phyloP scores from a whole-genome alignment of 1,140 invertebrate species.

The Nebria ingens region DNA sequence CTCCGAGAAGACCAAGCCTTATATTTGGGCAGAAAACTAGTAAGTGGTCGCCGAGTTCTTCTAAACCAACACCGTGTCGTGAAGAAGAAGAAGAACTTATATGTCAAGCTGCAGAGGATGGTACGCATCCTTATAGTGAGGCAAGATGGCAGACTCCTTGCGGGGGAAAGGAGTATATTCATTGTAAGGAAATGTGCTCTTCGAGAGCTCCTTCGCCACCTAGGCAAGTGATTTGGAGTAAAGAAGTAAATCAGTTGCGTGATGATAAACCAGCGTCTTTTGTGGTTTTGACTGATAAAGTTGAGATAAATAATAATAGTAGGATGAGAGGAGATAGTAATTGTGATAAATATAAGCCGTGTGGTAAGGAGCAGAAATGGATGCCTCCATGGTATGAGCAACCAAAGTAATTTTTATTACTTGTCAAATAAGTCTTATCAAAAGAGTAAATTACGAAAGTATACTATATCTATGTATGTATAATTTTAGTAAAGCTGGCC shows the following conservation, averaged over 20 bases:
- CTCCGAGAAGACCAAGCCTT: background rate
- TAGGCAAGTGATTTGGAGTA: slow-evolving; percentile 11
- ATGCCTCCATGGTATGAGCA: slow-evolving; percentile 22
- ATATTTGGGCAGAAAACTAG: background rate
- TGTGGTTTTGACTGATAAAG: slow-evolving; percentile 12
- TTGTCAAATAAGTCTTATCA: no score
- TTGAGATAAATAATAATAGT: slow-evolving; percentile 15
- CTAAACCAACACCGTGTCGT: background rate
- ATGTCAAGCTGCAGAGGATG: background rate
- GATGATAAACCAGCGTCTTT: slow-evolving; percentile 6
- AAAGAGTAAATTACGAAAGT: no score
- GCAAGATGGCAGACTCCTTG: background rate
- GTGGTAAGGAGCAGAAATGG: slow-evolving; percentile 23
- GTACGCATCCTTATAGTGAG: background rate
- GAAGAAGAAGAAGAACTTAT: background rate
- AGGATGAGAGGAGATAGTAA: slow-evolving; percentile 5
- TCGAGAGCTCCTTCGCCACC: background rate
- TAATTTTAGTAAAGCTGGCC: no score
- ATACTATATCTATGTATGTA: no score
- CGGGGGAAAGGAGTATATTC: background rate
- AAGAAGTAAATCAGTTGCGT: background rate
- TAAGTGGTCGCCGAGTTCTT: background rate
- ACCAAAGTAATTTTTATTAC: slow-evolving; percentile 11
- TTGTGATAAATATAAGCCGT: background rate
- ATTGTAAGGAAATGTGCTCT: background rate